Evolutionary conservation across 1,140 invertebrate genomes (phyloP).

Genomic region (Amyelois transitella): DNA sequence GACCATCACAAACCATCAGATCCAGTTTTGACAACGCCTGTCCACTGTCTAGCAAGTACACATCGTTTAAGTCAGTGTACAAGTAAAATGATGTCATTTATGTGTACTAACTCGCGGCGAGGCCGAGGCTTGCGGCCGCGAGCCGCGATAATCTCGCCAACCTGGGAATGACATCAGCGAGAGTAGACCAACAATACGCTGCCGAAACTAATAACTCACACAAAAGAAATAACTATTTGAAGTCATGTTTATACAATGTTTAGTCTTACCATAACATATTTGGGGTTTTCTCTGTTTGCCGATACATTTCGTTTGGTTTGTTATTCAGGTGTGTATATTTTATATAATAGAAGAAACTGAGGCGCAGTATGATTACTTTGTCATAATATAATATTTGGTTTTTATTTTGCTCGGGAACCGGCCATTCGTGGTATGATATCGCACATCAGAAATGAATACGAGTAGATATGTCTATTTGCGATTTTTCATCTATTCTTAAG

Average conservation of each 20-base stretch:
- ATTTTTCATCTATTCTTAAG: too few relatives aligned
- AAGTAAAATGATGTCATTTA: constrained; percentile 61
- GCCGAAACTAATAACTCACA: constrained; percentile 19
- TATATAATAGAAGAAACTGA: too few relatives aligned
- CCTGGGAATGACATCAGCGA: constrained; percentile 58
- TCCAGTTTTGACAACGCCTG: too few relatives aligned
- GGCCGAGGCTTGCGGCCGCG: constrained; percentile 40
- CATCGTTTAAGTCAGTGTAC: not conserved
- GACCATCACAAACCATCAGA: too few relatives aligned
- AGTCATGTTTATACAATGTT: constrained; percentile 1
- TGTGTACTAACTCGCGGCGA: constrained; percentile 47
- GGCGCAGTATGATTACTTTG: too few relatives aligned
- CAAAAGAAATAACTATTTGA: constrained; percentile 20
- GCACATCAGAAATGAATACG: too few relatives aligned
- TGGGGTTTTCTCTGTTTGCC: not conserved
- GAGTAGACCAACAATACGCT: constrained; percentile 18
- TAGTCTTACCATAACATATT: not conserved
- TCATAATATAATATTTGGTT: too few relatives aligned
- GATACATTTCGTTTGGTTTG: too few relatives aligned
- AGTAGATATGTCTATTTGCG: too few relatives aligned
- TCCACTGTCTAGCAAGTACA: not conserved
- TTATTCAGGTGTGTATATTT: too few relatives aligned
- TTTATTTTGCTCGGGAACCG: too few relatives aligned
- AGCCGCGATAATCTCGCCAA: constrained; percentile 54
- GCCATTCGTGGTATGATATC: too few relatives aligned